phyloP scores from a whole-genome alignment of 2,888 invertebrate genomes.

The Scelioninae gen. 2 region DNA sequence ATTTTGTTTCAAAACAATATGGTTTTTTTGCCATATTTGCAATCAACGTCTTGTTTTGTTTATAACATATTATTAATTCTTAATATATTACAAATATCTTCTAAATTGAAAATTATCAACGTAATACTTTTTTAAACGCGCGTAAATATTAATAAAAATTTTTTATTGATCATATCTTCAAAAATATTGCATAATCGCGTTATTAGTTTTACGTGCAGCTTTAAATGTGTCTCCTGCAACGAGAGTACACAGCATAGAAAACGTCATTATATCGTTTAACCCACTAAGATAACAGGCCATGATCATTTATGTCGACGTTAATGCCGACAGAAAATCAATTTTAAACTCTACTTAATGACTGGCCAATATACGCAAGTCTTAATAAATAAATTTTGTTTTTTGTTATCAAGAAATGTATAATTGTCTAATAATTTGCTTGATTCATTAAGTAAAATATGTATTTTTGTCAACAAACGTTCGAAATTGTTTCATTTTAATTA shows the following conservation, averaged over 20 bases:
- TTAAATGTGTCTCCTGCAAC: conserved; percentile 45
- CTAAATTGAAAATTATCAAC: no score
- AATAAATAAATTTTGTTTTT: conserved; percentile 19
- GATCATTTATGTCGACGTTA: conserved; percentile 54
- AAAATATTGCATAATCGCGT: conserved; percentile 10
- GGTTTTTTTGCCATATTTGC: no score
- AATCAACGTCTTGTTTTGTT: no score
- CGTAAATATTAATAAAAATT: no score
- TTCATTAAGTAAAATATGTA: conserved; percentile 31
- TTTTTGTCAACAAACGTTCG: no score
- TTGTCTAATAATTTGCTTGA: conserved; percentile 8
- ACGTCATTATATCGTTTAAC: conserved; percentile 62
- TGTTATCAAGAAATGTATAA: conserved; percentile 2
- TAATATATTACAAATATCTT: no score
- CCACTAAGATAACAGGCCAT: conserved; percentile 63
- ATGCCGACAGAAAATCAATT: conserved; percentile 58
- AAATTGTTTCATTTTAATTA: no score
- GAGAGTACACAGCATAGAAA: conserved; percentile 46
- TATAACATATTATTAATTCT: no score
- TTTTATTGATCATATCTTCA: no score
- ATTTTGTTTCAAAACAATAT: conserved; percentile 27
- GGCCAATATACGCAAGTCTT: conserved; percentile 33
- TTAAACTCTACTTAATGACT: conserved; percentile 44
- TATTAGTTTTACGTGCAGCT: conserved; percentile 19
- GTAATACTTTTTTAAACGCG: no score